Conservation (phyloP, 2,113 vertebrate genomes). For the Leucopsar rothschildi region DNA sequence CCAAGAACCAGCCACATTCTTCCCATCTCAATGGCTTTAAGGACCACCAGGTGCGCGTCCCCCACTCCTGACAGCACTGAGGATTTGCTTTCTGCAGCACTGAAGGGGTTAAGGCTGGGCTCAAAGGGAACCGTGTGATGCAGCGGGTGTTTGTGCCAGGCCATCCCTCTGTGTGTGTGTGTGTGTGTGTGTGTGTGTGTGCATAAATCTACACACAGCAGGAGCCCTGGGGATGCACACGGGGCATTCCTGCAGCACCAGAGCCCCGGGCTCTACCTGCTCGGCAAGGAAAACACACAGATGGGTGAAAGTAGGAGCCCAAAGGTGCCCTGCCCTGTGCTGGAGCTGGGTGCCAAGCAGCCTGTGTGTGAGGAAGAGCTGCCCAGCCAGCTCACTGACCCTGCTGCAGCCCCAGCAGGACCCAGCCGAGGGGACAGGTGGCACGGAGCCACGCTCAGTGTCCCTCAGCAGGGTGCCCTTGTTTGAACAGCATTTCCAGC, state of each 20-base stretch:
- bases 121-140: background rate
- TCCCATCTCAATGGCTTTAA: background rate
- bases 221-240: accelerated
- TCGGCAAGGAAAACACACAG: background rate
- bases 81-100: background rate
- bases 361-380: accelerated
- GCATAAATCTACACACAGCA: background rate
- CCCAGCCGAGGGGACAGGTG: background rate
- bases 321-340: background rate
- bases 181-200: background rate
- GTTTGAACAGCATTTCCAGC: background rate
- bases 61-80: accelerated
- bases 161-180: background rate
- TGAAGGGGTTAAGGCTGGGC: constrained; percentile 1
- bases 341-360: background rate
- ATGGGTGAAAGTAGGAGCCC: background rate
- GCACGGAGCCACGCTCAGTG: background rate
- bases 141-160: background rate
- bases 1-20: background rate
- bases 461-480: background rate
- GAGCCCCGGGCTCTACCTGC: accelerated
- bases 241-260: background rate
- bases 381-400: background rate
- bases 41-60: accelerated
- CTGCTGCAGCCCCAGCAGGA: background rate